These are phyloP conservation scores for Gallinago stenura DNA, from an alignment of 2,797 vertebrate species.

Conservation along the genomic window DNA sequence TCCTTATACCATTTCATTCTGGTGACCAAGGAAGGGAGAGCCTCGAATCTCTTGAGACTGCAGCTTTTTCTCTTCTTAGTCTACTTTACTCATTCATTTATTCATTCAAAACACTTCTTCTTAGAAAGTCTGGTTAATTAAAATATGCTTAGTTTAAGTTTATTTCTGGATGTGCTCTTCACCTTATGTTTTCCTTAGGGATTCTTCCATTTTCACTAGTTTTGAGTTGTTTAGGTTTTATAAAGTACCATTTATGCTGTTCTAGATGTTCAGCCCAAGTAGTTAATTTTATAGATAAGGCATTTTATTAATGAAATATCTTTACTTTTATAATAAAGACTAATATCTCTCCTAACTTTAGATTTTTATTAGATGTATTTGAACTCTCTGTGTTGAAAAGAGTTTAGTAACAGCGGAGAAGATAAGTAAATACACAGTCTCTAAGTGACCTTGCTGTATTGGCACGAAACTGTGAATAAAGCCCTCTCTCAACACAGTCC, in stretches of 20 bases:
- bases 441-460: conserved; percentile 14
- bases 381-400: neutral
- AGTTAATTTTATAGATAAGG: neutral
- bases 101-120: neutral
- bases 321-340: neutral
- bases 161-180: neutral
- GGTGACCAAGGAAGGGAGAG: neutral
- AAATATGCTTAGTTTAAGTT: neutral
- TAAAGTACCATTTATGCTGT: neutral
- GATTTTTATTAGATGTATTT: neutral
- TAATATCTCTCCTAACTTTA: neutral
- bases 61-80: neutral
- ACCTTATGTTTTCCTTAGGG: neutral
- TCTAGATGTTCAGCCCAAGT: neutral
- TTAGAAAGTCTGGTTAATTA: neutral
- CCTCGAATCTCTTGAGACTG: neutral
- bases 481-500: neutral
- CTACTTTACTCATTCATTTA: neutral
- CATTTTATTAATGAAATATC: neutral
- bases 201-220: neutral
- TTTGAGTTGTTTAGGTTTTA: neutral
- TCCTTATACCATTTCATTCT: neutral
- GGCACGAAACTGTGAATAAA: neutral
- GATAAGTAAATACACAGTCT: neutral
- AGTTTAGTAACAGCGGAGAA: neutral